Evolutionary conservation across 2,113 vertebrate genomes (phyloP).

Genomic region (Nothocercus julius): DNA sequence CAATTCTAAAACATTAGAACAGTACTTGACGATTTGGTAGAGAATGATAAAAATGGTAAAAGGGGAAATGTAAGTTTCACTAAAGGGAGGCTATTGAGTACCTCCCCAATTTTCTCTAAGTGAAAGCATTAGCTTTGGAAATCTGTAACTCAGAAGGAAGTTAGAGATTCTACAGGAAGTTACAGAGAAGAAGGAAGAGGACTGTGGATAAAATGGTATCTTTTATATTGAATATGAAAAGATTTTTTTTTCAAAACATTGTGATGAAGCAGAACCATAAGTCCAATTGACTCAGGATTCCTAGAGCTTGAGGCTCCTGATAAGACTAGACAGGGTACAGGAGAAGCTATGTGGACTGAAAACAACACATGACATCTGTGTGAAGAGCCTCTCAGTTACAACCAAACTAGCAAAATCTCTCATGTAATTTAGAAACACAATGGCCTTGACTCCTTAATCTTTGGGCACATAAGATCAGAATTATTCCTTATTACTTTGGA

Average conservation of each 20-base stretch:
- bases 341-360: not conserved
- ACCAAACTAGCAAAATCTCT: not conserved
- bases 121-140: not conserved
- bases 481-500: not conserved
- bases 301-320: not conserved
- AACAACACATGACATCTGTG: not conserved
- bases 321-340: not conserved
- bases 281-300: not conserved
- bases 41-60: constrained; percentile 16
- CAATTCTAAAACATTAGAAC: constrained; percentile 42
- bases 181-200: not conserved
- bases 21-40: not conserved
- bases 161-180: too few relatives aligned
- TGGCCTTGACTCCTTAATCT: not conserved
- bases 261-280: not conserved
- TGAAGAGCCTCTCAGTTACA: not conserved
- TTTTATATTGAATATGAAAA: not conserved
- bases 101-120: not conserved
- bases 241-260: not conserved
- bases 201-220: not conserved
- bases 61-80: not conserved
- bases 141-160: not conserved
- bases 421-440: not conserved
- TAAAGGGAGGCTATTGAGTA: not conserved
- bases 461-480: not conserved